Evolutionary conservation across 2,888 invertebrate species (phyloP), one percentile per base, ranked within the genome.

Genomic region (Celastrina argiolus): DNA sequence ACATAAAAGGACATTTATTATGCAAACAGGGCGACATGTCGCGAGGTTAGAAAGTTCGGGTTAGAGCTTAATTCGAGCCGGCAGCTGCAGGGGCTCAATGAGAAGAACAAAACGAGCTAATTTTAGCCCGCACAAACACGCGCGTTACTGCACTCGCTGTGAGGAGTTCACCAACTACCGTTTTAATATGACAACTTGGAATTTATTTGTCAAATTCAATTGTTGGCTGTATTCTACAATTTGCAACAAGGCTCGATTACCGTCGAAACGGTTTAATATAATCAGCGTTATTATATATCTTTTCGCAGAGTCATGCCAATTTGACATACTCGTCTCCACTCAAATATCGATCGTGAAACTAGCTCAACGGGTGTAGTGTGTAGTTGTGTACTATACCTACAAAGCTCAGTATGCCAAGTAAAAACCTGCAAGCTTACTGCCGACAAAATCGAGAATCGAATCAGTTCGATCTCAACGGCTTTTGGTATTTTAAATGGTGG

Each of bases 71-170:
- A 61, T 61, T 36, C 61, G 18, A 10, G 61, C 18, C 18, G 12
- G 14, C 61, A 36, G 12, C 39, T 61, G 61, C 67, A 67, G 69
- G 66, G 66, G 64, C 63, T 56, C 34, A 58, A n/a, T n/a, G 59
- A 64, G 26, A 66, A 58, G 56, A 42, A 67, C 63, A 69, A 67
- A 69, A 68, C 56, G 58, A 70, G 67, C 67, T 70, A 69, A 71
- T 71, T 67, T n/a, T 68, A 70, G 70, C 68, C 69, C 69, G n/a
- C 63, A 63, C 67, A 67, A 67, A 69, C 58, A 64, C 64, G 63
- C 36, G 59, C 67, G 63, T 66, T 58, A 61, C 41, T 63, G 67
- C 51, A 68, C 56, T 61, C 45, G 31, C 58, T 67, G 45, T 56
- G 34, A 64, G 42, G 12, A 18, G 41, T 7, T 41, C 28, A 31